phyloP scores from a whole-genome alignment of 1,140 invertebrate species.

The Bombus superbus region DNA sequence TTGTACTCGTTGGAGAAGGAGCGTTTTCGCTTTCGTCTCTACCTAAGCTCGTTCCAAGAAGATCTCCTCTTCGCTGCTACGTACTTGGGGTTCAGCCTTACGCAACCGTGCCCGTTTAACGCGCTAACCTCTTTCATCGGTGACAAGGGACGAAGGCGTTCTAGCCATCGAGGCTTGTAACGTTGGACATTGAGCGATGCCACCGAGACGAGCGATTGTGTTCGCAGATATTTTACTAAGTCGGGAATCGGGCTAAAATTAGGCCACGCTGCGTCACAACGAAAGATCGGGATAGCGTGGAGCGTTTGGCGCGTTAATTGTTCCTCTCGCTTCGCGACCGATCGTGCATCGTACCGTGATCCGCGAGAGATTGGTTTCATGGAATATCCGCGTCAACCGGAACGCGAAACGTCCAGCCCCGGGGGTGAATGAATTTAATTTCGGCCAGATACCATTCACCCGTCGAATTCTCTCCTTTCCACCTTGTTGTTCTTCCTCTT shows the following conservation, averaged over 20 bases:
- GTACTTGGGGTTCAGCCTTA: slow-evolving; percentile 54
- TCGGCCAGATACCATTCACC: slow-evolving; percentile 33
- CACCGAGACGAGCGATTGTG: slow-evolving; percentile 77
- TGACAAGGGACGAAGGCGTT: slow-evolving; percentile 63
- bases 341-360: background rate
- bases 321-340: slow-evolving; percentile 1
- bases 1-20: background rate
- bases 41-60: slow-evolving; percentile 20
- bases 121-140: slow-evolving; percentile 50
- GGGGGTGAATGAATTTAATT: slow-evolving; percentile 55
- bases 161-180: slow-evolving; percentile 78
- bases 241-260: slow-evolving; percentile 67
- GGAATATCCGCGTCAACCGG: background rate
- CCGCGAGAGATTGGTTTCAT: background rate
- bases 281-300: slow-evolving; percentile 46
- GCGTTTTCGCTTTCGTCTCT: background rate
- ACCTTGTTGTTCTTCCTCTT: slow-evolving; percentile 10
- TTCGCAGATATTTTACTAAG: slow-evolving; percentile 73
- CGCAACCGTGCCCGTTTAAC: slow-evolving; percentile 50
- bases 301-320: slow-evolving; percentile 53
- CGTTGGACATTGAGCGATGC: slow-evolving; percentile 80
- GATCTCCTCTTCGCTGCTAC: background rate
- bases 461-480: slow-evolving; percentile 3
- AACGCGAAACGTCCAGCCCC: background rate
- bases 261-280: slow-evolving; percentile 44